Base-by-base conservation (phyloP, 2,888 invertebrate genomes). In the Peribatodes rhomboidaria region DNA sequence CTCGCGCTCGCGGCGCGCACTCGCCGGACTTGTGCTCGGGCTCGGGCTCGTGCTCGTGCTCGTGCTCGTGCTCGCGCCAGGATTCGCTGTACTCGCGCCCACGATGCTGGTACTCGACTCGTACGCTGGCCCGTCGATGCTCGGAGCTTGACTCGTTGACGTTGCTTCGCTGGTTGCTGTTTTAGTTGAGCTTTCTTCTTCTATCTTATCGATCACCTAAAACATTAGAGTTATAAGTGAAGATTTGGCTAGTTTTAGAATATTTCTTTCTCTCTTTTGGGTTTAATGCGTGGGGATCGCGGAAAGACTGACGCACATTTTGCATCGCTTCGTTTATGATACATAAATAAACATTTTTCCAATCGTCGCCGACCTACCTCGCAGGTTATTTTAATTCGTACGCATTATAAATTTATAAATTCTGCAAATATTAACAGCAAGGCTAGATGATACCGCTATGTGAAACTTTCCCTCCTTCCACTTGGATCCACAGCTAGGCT, bases 1-100 rank as follows among this genome's bases (percentile, higher is more conserved):
- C 2, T 78, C 73, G 16, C 89, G 88, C 27, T 87, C 88, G 58
- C 85, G 86, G 14, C 85, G 80, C 1, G 60, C 70, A 7, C 72
- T 75, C 3, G 20, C 49, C 20, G 79, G 78, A 6, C 53, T 60
- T 8, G 44, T 44, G 37, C 35, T 65, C 14, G 53, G 77, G 14
- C 74, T 75, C 20, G 72, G 41, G 65, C 79, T 76, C 1, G 67
- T 63, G 1, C 77, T 84, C 39, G 52, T 3, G 22, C 44, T 16
- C 35, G 39, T 33, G 22, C 49, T 49, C 16, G 44, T 20, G 22
- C 22, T 44, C 20, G 44, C 94, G 63, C 96, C 94, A 0, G 95
- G 11, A 7, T 22, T 27, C 93, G 35, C 94, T 91, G 82, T 94
- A 96, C 2, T 78, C 72, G 18, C 88, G 88, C 27, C 88, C 87